Evolutionary conservation across 2,888 invertebrate genomes (phyloP).

Genomic region (Caenorhabditis japonica): DNA sequence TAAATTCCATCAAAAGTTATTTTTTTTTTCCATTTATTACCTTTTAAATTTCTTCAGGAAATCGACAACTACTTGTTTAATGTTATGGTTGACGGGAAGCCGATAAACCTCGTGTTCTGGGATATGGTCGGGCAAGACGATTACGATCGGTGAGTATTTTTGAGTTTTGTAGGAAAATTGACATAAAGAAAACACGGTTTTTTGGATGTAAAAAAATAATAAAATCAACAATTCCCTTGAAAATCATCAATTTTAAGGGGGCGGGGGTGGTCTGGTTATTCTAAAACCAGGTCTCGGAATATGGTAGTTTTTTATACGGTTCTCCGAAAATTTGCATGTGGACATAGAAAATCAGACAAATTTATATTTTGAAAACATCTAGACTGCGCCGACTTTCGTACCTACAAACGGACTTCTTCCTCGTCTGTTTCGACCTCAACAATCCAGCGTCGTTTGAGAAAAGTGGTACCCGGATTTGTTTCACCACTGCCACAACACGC

Average conservation of each 20-base stretch:
- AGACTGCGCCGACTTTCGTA: conserved; percentile 68
- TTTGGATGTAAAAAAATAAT: too few relatives aligned
- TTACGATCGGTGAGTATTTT: conserved; percentile 58
- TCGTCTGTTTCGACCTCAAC: conserved; percentile 97
- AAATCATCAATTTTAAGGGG: too few relatives aligned
- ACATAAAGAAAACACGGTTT: too few relatives aligned
- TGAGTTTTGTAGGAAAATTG: too few relatives aligned
- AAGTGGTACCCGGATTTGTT: conserved; percentile 99
- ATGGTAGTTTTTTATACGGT: background rate
- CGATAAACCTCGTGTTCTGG: conserved; percentile 71
- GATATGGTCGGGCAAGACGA: conserved; percentile 75
- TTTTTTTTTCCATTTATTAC: too few relatives aligned
- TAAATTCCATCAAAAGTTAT: too few relatives aligned
- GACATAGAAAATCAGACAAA: too few relatives aligned
- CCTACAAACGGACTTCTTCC: conserved; percentile 69
- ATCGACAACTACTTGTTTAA: conserved; percentile 75
- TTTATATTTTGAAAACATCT: conserved; percentile 9
- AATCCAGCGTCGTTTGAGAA: conserved; percentile 99
- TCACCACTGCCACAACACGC: conserved; percentile 99
- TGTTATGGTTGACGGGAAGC: conserved; percentile 76
- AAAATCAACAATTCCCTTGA: too few relatives aligned
- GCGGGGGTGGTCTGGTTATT: too few relatives aligned
- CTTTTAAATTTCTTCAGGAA: too few relatives aligned
- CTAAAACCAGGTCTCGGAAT: too few relatives aligned
- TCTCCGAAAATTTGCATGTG: background rate